These are phyloP conservation scores for Neoarius graeffei DNA, from an alignment of 2,113 vertebrate genomes.

Conservation along the genomic window DNA sequence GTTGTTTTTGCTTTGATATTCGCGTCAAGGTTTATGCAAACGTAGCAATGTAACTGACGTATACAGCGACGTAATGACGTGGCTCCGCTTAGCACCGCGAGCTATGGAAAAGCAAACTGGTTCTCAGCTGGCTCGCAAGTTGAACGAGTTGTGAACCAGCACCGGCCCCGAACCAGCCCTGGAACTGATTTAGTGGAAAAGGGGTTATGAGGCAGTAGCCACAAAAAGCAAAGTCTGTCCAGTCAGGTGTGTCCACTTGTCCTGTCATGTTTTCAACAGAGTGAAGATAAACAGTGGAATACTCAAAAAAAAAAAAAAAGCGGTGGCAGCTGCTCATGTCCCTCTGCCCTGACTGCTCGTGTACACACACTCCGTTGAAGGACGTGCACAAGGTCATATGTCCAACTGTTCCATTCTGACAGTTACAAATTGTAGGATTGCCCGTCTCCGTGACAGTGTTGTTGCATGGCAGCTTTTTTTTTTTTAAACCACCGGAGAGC, in stretches of 20 bases:
- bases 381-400: conserved; percentile 57
- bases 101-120: too few species aligned
- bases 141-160: too few species aligned
- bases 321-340: conserved; percentile 51
- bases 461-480: conserved; percentile 21
- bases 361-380: conserved; percentile 51
- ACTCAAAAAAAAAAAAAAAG: conserved; percentile 7
- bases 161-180: too few species aligned
- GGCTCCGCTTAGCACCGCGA: too few species aligned
- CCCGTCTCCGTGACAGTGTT: conserved; percentile 44
- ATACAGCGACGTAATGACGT: too few species aligned
- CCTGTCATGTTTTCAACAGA: conserved; percentile 26
- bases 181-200: too few species aligned
- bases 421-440: conserved; percentile 56
- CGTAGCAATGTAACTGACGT: too few species aligned
- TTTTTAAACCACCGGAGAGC: conserved; percentile 11
- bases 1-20: too few species aligned
- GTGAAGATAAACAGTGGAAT: conserved; percentile 30
- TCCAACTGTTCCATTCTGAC: conserved; percentile 59
- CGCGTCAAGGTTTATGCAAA: too few species aligned
- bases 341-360: conserved; percentile 46
- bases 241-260: conserved; percentile 19
- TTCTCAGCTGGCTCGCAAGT: too few species aligned
- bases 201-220: too few species aligned
- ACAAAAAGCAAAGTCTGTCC: background rate